phyloP scores from a whole-genome alignment of 2,888 invertebrate species.

The Bhutanitis thaidina region DNA sequence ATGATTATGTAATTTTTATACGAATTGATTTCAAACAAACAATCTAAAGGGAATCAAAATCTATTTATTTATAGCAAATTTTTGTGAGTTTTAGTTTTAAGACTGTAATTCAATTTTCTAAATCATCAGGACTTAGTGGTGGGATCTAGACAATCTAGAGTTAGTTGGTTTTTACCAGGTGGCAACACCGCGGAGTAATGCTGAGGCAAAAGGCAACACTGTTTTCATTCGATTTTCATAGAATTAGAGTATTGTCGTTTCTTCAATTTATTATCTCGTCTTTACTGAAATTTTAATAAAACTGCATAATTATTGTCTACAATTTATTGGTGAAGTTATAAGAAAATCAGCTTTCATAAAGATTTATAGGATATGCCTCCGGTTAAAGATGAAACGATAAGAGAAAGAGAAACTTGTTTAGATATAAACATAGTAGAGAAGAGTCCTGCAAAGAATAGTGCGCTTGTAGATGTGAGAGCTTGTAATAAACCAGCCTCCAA shows the following conservation, averaged over 20 bases:
- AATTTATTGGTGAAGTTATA: slow-evolving; percentile 20
- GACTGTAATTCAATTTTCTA: too few species aligned
- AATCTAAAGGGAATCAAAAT: too few species aligned
- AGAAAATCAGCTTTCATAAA: slow-evolving; percentile 14
- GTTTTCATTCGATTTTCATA: slow-evolving; percentile 20
- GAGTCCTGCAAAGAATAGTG: slow-evolving; percentile 69
- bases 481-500: slow-evolving; percentile 84
- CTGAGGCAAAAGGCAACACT: too few species aligned
- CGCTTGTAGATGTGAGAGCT: slow-evolving; percentile 82
- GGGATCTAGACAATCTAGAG: too few species aligned
- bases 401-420: slow-evolving; percentile 64
- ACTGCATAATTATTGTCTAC: slow-evolving; percentile 14
- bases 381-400: slow-evolving; percentile 72
- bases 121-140: too few species aligned
- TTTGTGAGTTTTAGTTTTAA: too few species aligned
- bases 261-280: slow-evolving; percentile 1
- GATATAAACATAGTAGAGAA: slow-evolving; percentile 71
- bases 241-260: slow-evolving; percentile 9
- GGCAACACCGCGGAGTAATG: too few species aligned
- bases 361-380: slow-evolving; percentile 70
- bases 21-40: too few species aligned
- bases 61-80: too few species aligned
- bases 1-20: too few species aligned
- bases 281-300: not conserved
- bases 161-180: too few species aligned